Conservation (phyloP, 1,140 invertebrate genomes). For the Protaetia brevitarsis region DNA sequence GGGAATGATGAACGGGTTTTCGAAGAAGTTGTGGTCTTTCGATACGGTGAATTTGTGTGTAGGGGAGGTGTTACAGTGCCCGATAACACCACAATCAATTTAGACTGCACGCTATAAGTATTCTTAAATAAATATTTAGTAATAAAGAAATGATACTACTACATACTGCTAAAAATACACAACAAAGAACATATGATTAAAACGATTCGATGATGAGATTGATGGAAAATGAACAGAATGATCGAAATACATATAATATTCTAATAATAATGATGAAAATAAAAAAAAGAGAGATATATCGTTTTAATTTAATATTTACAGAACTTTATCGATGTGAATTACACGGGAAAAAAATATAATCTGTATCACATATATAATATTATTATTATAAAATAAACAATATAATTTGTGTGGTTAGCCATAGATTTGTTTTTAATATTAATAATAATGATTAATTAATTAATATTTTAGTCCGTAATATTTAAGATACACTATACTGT, state of each 20-base stretch:
- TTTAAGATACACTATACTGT: conserved; percentile 38
- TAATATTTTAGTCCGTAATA: conserved; percentile 43
- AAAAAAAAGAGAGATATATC: too few relatives aligned
- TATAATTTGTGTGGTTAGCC: conserved; percentile 45
- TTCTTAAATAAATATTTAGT: conserved; percentile 46
- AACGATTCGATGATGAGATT: too few relatives aligned
- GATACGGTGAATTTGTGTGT: too few relatives aligned
- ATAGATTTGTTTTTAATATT: conserved; percentile 42
- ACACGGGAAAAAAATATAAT: too few relatives aligned
- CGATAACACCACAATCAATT: conserved; percentile 50
- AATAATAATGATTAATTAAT: conserved; percentile 25
- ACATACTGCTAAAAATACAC: conserved; percentile 31
- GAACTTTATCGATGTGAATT: too few relatives aligned
- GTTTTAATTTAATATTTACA: too few relatives aligned
- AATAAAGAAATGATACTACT: background rate
- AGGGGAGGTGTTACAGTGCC: background rate
- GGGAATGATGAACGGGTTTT: too few relatives aligned
- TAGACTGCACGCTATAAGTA: conserved; percentile 49
- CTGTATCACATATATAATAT: conserved; percentile 26
- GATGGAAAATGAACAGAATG: too few relatives aligned
- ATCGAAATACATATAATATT: too few relatives aligned
- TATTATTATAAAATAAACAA: conserved; percentile 7
- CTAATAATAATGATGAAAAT: too few relatives aligned
- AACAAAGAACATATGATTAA: conserved; percentile 25
- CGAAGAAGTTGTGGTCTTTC: too few relatives aligned